A percentile compares a stretch with the other conserved stretches of the same genome.
Conservation (phyloP, 2,113 vertebrate genomes). For the Accipiter cooperii region DNA sequence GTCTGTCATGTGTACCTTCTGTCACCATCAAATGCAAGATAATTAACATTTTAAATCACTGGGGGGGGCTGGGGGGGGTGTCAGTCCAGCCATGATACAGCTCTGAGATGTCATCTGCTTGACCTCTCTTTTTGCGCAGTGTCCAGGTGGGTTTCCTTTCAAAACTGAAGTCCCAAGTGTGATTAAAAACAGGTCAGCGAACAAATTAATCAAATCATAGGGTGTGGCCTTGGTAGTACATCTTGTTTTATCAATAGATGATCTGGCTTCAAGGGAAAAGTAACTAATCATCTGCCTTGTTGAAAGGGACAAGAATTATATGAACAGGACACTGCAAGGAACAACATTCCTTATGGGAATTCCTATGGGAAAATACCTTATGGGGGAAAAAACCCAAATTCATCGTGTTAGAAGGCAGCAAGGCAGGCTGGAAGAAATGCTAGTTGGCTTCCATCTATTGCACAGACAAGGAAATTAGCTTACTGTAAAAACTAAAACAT, state of each 20-base stretch:
- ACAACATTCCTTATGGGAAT: neutral
- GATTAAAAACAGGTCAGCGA: slow-evolving; percentile 6
- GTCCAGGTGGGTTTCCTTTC: neutral
- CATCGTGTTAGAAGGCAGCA: neutral
- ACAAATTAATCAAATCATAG: slow-evolving; percentile 1
- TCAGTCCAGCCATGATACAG: accelerated
- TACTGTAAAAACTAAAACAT: neutral
- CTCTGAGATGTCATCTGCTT: neutral
- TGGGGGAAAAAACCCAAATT: neutral
- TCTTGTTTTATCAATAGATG: slow-evolving; percentile 16
- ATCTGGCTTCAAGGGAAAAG: neutral
- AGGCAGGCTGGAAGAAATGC: neutral
- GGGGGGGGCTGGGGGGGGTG: no score
- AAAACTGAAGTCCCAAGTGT: neutral
- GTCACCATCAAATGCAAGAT: neutral
- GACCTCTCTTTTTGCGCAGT: neutral
- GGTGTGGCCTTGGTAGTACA: neutral
- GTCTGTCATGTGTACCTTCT: neutral
- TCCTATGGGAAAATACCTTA: slow-evolving; percentile 7
- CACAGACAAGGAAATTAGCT: neutral
- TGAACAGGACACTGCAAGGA: neutral
- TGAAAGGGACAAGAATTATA: neutral
- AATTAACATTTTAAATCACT: neutral
- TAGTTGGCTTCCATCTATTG: neutral
- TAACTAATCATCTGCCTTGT: neutral